Evolutionary conservation across 2,888 invertebrate species (phyloP).

Genomic region (Hipparchia sbordonii): DNA sequence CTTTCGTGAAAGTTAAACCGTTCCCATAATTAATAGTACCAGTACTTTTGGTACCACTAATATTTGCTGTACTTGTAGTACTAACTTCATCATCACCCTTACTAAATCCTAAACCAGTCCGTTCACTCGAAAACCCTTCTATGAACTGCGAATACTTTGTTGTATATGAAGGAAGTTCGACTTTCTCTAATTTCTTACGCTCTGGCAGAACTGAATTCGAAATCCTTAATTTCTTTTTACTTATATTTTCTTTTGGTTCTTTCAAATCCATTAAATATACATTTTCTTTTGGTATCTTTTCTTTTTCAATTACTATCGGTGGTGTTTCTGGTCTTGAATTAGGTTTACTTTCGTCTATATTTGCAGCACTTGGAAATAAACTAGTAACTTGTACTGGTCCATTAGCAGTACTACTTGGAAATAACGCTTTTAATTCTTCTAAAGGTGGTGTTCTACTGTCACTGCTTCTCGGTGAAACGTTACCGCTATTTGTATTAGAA

Average conservation of each 20-base stretch:
- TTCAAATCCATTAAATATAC: constrained; percentile 61
- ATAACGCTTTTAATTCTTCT: constrained; percentile 52
- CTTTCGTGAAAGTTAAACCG: constrained; percentile 77
- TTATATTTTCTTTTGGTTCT: constrained; percentile 55
- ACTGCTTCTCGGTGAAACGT: constrained; percentile 53
- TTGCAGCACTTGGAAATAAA: constrained; percentile 51
- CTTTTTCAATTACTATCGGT: constrained; percentile 49
- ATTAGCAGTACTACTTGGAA: constrained; percentile 52
- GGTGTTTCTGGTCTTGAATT: constrained; percentile 42
- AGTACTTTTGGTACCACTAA: not conserved
- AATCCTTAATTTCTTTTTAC: constrained; percentile 71
- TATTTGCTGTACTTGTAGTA: constrained; percentile 57
- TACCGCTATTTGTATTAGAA: constrained; percentile 49
- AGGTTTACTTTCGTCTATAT: constrained; percentile 49
- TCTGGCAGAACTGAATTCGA: constrained; percentile 72
- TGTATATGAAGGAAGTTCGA: constrained; percentile 64
- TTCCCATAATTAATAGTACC: constrained; percentile 63
- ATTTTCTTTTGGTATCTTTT: constrained; percentile 59
- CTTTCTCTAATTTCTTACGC: constrained; percentile 57
- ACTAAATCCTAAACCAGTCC: constrained; percentile 77
- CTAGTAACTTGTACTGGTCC: constrained; percentile 42
- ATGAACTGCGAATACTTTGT: constrained; percentile 75
- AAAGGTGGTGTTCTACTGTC: constrained; percentile 51
- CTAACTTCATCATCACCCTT: constrained; percentile 55
- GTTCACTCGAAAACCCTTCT: constrained; percentile 72